Base-by-base conservation (phyloP, 2,797 vertebrate species). In the Balearica regulorum region DNA sequence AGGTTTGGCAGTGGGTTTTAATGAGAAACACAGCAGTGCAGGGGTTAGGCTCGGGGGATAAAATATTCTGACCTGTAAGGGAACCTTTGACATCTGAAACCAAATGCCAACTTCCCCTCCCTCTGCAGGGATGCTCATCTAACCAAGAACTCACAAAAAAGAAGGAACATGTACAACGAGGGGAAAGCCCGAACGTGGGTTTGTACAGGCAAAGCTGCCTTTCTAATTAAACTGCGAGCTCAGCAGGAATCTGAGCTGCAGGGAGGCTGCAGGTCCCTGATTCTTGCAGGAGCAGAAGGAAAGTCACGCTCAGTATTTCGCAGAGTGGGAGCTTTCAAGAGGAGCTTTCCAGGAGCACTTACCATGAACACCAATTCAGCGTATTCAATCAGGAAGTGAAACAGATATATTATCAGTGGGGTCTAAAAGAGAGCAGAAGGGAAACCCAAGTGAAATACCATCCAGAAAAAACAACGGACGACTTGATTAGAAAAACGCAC, bases 311-410 rank as follows among this genome's bases (percentile, higher is more conserved):
- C 58, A 82, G 78, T 37, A 6, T 25, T 64, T 83, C 78, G 46
- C 39, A 73, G 71, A 77, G 41, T 1, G 16, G 61, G 26, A 48
- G 16, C 26, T 68, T 70, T 48, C 55, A 44, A 29, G 20, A 62
- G 33, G 37, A 60, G 51, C 65, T 53, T 82, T 60, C 60, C 57
- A 75, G 48, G 18, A 87, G 10, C 61, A 97, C 99, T 99, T 97
- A 99, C 99, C 98, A 99, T 99, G 93, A 99, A 99, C 24, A 99
- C 99, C 83, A 99, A 97, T 91, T 99, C 99, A 77, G 99, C 99
- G 72, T 99, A 99, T 95, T 99, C 99, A 96, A 99, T 98, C 95
- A 99, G 65, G 95, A 99, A 99, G 98, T 99, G 99, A 96, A 99
- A 99, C 94, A 99, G 98, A 98, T 99, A 99, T 97, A 99, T 99